Conservation (phyloP, 2,113 vertebrate genomes). For the Clarias gariepinus region DNA sequence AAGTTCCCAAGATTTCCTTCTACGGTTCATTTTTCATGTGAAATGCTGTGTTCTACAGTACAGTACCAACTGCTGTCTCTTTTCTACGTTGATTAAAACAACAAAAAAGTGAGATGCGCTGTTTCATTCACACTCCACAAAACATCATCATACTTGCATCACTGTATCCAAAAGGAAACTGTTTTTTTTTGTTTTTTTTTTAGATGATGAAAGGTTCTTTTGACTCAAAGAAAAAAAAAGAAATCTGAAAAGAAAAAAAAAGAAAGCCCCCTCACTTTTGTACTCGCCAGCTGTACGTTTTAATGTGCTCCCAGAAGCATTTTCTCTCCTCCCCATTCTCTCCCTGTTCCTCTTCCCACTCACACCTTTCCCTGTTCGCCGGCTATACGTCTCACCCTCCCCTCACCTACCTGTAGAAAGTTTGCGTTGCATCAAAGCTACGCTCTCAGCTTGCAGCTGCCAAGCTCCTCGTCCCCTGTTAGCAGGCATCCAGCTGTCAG, state of each 20-base stretch:
- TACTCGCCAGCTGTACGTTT: slow-evolving; percentile 68
- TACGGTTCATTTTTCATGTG: slow-evolving; percentile 11
- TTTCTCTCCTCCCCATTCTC: slow-evolving; percentile 57
- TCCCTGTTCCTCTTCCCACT: slow-evolving; percentile 62
- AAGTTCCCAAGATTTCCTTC: slow-evolving; percentile 21
- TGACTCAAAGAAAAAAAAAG: slow-evolving; percentile 61
- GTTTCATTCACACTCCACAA: slow-evolving; percentile 60
- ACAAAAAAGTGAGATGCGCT: slow-evolving; percentile 39
- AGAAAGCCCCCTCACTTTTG: slow-evolving; percentile 59
- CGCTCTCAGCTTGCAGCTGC: slow-evolving; percentile 85
- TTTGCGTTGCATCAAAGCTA: slow-evolving; percentile 80
- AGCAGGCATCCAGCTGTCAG: slow-evolving; percentile 95
- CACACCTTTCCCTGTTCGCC: slow-evolving; percentile 67
- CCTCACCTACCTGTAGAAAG: slow-evolving; percentile 81
- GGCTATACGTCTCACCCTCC: slow-evolving; percentile 70
- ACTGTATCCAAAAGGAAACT: slow-evolving; percentile 63
- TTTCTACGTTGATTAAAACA: slow-evolving; percentile 53
- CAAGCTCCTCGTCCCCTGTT: slow-evolving; percentile 86
- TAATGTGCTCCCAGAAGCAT: slow-evolving; percentile 70
- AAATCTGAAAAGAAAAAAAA: slow-evolving; percentile 28
- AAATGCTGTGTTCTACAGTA: slow-evolving; percentile 24
- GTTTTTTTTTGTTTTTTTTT: slow-evolving; percentile 45
- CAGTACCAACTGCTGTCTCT: slow-evolving; percentile 39
- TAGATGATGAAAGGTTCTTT: slow-evolving; percentile 70
- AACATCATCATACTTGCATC: slow-evolving; percentile 70